Base-by-base conservation (phyloP, 2,888 invertebrate species). In the Drosophila siamana region DNA sequence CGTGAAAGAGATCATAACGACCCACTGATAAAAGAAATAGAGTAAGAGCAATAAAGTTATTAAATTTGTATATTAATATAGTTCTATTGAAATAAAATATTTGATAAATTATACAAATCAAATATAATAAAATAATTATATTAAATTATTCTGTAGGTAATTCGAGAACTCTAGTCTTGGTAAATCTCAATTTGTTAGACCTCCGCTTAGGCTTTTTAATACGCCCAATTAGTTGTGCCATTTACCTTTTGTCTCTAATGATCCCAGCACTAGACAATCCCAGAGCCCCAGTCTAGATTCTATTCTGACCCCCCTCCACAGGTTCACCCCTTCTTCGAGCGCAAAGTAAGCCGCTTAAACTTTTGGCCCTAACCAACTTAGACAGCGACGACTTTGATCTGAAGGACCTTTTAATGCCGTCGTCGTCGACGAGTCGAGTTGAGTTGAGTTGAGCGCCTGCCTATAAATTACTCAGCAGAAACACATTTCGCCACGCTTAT, bases 391-490 rank as follows among this genome's bases (percentile, higher is more conserved):
- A 55, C 84, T 83, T 83, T 83, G 82, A 86, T 86, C 82, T 80
- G 43, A 61, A 63, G 65, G 70, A 83, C 84, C 83, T 83, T 67
- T 81, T 83, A 74, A 82, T 82, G 63, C 80, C 28, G 36, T 13
- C 15, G 33, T 19, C 30, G 30, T n/a, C 28, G 28, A 0, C 30
- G 30, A 3, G n/a, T 33, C 33, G 65, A 24, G 30, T n/a, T 9
- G 28, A 0, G 65, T 28, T 28, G n/a, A 33, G 36, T 50, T 38
- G 33, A 22, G 48, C 33, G 33, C 33, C 46, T 74, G 77, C 69
- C 80, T 83, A 84, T 86, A 83, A 83, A 86, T 83, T 79, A 84
- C 86, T 84, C 80, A 79, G 76, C 86, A 67, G 75, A 46, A 73
- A 65, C 73, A 65, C 73, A 80, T 83, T 83, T 86, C 78, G 78